Conservation (phyloP, 2,888 invertebrate species). For the Eupithecia insigniata region DNA sequence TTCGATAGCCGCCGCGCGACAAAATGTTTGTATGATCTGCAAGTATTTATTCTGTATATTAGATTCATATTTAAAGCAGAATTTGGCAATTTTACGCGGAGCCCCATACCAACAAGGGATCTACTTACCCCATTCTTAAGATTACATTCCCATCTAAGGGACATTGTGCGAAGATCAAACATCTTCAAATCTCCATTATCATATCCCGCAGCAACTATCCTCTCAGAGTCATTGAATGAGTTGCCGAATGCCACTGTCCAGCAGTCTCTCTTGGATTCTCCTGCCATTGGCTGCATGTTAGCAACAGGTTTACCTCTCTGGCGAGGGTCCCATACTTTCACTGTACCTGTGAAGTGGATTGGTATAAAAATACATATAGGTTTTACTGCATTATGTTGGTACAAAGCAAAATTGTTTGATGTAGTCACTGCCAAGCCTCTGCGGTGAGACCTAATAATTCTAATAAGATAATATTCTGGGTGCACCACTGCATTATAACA, state of each 20-base stretch:
- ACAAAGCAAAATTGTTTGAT: not conserved
- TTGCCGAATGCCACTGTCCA: constrained; percentile 97
- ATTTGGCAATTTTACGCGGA: too few relatives aligned
- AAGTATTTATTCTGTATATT: not conserved
- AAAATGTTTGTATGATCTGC: not conserved
- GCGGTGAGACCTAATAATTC: too few relatives aligned
- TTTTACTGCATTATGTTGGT: not conserved
- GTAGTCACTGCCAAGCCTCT: not conserved
- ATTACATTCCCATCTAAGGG: constrained; percentile 95
- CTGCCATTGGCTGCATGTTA: constrained; percentile 90
- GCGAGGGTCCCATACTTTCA: constrained; percentile 97
- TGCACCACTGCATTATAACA: not conserved
- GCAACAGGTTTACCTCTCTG: constrained; percentile 95
- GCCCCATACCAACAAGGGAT: not conserved
- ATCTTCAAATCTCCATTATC: constrained; percentile 98
- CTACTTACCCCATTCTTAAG: constrained; percentile 92
- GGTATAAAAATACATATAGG: too few relatives aligned
- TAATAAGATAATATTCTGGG: too few relatives aligned
- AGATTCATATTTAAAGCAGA: too few relatives aligned
- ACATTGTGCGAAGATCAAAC: constrained; percentile 94
- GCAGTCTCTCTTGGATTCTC: constrained; percentile 91
- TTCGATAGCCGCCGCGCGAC: not conserved
- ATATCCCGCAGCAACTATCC: constrained; percentile 95
- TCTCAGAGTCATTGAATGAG: constrained; percentile 93
- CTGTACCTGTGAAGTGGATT: constrained; percentile 84